phyloP scores from a whole-genome alignment of 1,140 invertebrate species.

The Drosophila nigromelanica region DNA sequence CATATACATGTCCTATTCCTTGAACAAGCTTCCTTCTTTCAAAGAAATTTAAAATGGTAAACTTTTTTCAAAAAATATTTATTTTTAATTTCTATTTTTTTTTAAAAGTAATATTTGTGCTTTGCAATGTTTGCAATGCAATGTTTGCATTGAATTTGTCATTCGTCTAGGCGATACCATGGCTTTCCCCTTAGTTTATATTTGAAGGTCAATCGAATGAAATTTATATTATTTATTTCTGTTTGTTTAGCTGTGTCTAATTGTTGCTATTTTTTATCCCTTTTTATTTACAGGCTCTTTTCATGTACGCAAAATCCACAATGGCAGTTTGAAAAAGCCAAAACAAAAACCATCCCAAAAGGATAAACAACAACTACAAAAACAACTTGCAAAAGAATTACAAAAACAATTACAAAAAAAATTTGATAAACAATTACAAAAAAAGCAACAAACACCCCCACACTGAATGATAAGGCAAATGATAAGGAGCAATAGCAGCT shows the following conservation, averaged over 20 bases:
- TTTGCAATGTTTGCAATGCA: not conserved
- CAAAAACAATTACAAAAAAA: too few relatives aligned
- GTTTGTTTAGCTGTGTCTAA: constrained; percentile 33
- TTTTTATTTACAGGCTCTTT: constrained; percentile 42
- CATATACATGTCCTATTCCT: not conserved
- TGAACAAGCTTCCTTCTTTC: too few relatives aligned
- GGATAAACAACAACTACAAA: constrained; percentile 4
- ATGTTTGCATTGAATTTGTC: constrained; percentile 17
- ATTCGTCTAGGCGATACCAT: not conserved
- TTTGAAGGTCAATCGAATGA: constrained; percentile 64
- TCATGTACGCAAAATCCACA: constrained; percentile 44
- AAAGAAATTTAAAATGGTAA: too few relatives aligned
- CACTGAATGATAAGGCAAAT: constrained; percentile 28
- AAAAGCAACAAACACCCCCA: constrained; percentile 21
- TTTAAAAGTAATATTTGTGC: not conserved
- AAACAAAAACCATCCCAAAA: constrained; percentile 31
- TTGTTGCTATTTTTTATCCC: constrained; percentile 25
- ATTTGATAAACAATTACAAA: constrained; percentile 17
- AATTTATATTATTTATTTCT: too few relatives aligned
- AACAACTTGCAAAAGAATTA: too few relatives aligned
- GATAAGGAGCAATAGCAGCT: not conserved
- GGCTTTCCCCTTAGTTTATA: constrained; percentile 57
- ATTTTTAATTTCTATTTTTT: too few relatives aligned
- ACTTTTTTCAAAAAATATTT: too few relatives aligned
- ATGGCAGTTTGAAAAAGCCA: constrained; percentile 34